These are phyloP conservation scores for Valencia hispanica DNA, from an alignment of 2,797 vertebrate genomes.

Conservation along the genomic window DNA sequence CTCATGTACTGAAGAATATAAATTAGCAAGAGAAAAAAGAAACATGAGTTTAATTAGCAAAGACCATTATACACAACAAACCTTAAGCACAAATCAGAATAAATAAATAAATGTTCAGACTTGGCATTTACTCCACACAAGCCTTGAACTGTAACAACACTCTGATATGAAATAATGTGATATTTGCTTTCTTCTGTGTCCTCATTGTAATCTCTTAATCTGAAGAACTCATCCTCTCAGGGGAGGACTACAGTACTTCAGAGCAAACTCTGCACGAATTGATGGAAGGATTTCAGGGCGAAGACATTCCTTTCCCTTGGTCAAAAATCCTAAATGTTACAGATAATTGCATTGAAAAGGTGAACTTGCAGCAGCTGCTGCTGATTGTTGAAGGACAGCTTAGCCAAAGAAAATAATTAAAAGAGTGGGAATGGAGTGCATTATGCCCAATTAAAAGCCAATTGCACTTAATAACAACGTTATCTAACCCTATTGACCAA, in stretches of 20 bases:
- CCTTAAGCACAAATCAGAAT: slow-evolving; percentile 1
- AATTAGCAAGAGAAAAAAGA: background rate
- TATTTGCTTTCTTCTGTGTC: slow-evolving; percentile 46
- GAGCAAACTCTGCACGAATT: slow-evolving; percentile 39
- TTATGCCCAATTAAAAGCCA: slow-evolving; percentile 81
- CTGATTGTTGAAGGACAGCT: slow-evolving; percentile 73
- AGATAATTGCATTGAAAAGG: slow-evolving; percentile 74
- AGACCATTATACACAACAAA: slow-evolving; percentile 1
- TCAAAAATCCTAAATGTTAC: slow-evolving; percentile 78
- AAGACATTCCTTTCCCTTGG: slow-evolving; percentile 60
- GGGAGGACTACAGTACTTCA: slow-evolving; percentile 29
- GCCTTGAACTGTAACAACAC: slow-evolving; percentile 24
- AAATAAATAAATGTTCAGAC: slow-evolving; percentile 45
- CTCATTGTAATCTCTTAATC: slow-evolving; percentile 49
- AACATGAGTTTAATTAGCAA: slow-evolving; percentile 2
- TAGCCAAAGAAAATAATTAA: slow-evolving; percentile 76
- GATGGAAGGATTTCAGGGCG: slow-evolving; percentile 56
- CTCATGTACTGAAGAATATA: slow-evolving; percentile 3
- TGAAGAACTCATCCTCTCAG: slow-evolving; percentile 26
- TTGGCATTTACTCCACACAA: slow-evolving; percentile 21
- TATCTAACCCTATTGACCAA: slow-evolving; percentile 75
- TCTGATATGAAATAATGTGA: slow-evolving; percentile 43
- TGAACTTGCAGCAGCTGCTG: slow-evolving; percentile 64
- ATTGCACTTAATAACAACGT: slow-evolving; percentile 78
- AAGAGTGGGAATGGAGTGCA: slow-evolving; percentile 76